Base-by-base conservation (phyloP, 2,113 vertebrate genomes). In the Salvelinus fontinalis region DNA sequence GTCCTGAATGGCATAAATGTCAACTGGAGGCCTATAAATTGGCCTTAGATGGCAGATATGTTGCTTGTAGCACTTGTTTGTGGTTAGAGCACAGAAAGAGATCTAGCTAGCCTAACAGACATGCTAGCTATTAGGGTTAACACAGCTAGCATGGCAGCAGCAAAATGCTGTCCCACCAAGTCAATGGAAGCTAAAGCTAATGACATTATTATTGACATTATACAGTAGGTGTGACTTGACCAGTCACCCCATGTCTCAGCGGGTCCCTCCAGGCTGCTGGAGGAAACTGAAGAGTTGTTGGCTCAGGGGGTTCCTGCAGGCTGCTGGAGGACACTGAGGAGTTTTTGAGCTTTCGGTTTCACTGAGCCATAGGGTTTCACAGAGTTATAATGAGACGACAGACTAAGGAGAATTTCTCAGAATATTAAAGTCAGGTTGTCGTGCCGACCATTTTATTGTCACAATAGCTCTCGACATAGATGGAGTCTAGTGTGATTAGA, bases 21-120 rank as follows among this genome's bases (percentile, higher is more conserved):
- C 44, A 62, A 29, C 9, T 22, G 29, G n/a, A 12, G 34, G 54
- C 8, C 26, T 59, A 66, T 79, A 75, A 65, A 79, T 70, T 26
- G 24, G 12, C 20, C 4, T 44, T 44, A 69, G n/a, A 29, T 73
- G 66, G 57, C 77, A 76, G 73, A 66, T 76, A 70, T 69, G 51
- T 72, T 71, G 49, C 26, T 67, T 67, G 27, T 59, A 22, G 51
- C n/a, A 67, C 76, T 74, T 71, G 24, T 75, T 81, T 67, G 59
- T 67, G 67, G 48, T 67, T 18, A 64, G 31, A 48, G 14, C 49
- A 16, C 6, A 29, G 4, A 2, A n/a, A 66, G 24, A 66, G 26
- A 5, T 29, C 12, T 6, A 66, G 12, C 4, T 66, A 29, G 49
- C 49, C 49, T 51, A 14, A 4, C 12, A 54, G 16, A 54, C 51